Base-by-base conservation (phyloP, 2,113 vertebrate species). In the Cynoglossus semilaevis region DNA sequence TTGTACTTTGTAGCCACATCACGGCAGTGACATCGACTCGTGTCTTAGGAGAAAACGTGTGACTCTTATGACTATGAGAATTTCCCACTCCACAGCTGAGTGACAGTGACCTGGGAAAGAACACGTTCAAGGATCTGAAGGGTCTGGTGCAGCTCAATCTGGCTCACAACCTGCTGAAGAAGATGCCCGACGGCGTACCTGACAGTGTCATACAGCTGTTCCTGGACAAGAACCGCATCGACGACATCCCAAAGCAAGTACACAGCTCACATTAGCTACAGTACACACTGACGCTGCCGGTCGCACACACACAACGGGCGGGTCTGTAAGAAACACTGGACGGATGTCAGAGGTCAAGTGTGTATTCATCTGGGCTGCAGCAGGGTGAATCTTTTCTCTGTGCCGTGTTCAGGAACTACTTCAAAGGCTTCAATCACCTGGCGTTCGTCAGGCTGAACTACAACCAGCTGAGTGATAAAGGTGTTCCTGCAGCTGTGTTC, bases 61-160 rank as follows among this genome's bases (percentile, higher is more conserved):
- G 22, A 19, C 9, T 37, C n/a, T n/a, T n/a, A n/a, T n/a, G n/a
- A n/a, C n/a, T 29, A 29, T 4, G 22, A 29, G 22, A 29, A 29
- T 29, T 6, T 29, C 12, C 77, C 15, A 9, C 50, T 45, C 73
- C 43, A 53, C 60, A 89, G 88, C 55, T 89, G 22, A 94, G 92
- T 0, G 96, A 99, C 1, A 90, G 79, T 0, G 93, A 91, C 76
- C 87, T 98, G 80, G 93, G 91, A 68, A 91, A 90, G 8, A 94
- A 95, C 82, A 93, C 90, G 34, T 97, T 99, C 74, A 94, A 91
- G 69, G 96, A 94, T 80, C 93, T 99, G 64, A 95, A 91, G 70
- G 94, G 81, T 79, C 92, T 99, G 69, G 91, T 99, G 87, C 97
- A 99, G 82, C 95, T 99, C 67, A 99, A 99, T 66, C 81, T 99